Base-by-base conservation (phyloP, 2,797 vertebrate species). In the Podarcis siculus region DNA sequence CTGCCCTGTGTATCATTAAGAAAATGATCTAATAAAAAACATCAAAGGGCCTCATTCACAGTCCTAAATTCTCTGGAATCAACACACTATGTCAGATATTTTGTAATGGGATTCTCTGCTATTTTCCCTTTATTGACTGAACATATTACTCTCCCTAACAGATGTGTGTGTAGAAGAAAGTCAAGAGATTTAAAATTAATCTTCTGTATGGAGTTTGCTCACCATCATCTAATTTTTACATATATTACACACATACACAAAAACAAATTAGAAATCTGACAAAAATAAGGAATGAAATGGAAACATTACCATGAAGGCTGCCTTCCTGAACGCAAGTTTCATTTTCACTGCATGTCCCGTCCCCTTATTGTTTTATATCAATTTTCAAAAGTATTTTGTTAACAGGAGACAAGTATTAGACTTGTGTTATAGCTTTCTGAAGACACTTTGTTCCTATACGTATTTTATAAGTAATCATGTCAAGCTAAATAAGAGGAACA, bases 311-410 rank as follows among this genome's bases (percentile, higher is more conserved):
- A 82, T 84, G 73, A 88, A 93, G 92, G 90, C 88, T 90, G 90
- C 91, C 84, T 91, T 89, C 88, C 67, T 89, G 84, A 67, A 87
- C 85, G 85, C 78, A 91, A 90, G 64, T 92, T 72, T 80, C 91
- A 92, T 93, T 92, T 94, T 90, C 89, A 85, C 0, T 1, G 81
- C 58, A 35, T 27, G 90, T 66, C 49, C 49, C 49, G 13, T 83
- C 91, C 90, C 90, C 89, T 75, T 49, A 86, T 90, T 93, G 80
- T 93, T 91, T 91, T 49, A 19, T 87, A 82, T 89, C 85, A 86
- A 87, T 91, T 93, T 96, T 91, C 79, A 90, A 73, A 91, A 91
- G 75, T 92, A 87, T 35, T 93, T 35, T 84, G 79, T 88, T 96
- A 91, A 86, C 55, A 23, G 87, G 92, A 89, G 45, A 87, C 84